Percentiles rank a stretch among this genome's conserved stretches.
Conservation (phyloP, 1,140 invertebrate species). For the Drosophila lowei region DNA sequence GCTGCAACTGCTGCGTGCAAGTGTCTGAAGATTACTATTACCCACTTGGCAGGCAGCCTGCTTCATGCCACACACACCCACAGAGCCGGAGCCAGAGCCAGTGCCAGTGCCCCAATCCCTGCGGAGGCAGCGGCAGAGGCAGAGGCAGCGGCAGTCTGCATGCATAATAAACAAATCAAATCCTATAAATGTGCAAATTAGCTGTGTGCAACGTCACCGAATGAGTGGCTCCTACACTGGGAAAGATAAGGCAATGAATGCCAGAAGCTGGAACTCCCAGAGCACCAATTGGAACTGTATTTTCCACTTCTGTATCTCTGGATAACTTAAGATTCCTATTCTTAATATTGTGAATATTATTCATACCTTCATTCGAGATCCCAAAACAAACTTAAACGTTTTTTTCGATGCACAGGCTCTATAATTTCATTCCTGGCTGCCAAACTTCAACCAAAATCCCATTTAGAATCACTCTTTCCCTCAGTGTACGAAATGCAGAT, state of each 20-base stretch:
- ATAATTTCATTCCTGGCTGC: too few species aligned
- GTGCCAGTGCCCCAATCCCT: neutral
- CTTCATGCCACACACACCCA: too few species aligned
- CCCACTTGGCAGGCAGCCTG: constrained; percentile 65
- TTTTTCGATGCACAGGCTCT: too few species aligned
- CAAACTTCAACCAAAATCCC: constrained; percentile 23
- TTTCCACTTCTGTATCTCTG: too few species aligned
- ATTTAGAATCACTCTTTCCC: too few species aligned
- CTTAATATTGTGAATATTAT: neutral
- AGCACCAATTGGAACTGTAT: too few species aligned
- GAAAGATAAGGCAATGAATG: too few species aligned
- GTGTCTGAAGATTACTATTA: constrained; percentile 75
- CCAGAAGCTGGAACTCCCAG: too few species aligned
- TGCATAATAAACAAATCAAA: constrained; percentile 79
- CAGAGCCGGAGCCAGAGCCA: neutral
- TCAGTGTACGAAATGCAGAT: constrained; percentile 17
- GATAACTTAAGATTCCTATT: too few species aligned
- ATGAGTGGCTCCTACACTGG: constrained; percentile 21
- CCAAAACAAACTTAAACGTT: too few species aligned
- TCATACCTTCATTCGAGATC: too few species aligned
- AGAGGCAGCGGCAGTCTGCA: constrained; percentile 10
- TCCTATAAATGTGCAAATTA: constrained; percentile 78
- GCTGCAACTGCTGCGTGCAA: constrained; percentile 24
- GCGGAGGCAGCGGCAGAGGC: too few species aligned
- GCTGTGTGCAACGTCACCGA: constrained; percentile 64